Conservation (phyloP, 2,888 invertebrate genomes). For the Heliconius cydno region DNA sequence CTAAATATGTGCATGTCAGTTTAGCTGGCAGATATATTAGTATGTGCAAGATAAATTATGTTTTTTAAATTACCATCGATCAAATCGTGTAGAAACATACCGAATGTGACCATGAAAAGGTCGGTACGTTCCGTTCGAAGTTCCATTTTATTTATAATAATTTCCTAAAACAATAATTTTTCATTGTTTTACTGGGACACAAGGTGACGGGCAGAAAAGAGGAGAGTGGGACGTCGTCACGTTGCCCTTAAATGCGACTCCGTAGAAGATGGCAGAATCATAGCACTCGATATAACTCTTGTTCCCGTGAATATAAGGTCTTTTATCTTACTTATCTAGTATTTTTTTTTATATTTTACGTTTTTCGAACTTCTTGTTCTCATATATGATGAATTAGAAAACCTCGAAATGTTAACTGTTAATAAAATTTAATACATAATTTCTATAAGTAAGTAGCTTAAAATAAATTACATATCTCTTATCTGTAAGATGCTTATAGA, state of each 20-base stretch:
- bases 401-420: not conserved
- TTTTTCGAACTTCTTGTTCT: not conserved
- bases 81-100: not conserved
- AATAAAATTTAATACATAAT: not conserved
- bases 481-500: too few species aligned
- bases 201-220: not conserved
- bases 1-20: not conserved
- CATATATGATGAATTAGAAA: not conserved
- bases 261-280: not conserved
- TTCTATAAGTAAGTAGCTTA: not conserved
- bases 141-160: not conserved
- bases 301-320: not conserved
- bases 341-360: not conserved
- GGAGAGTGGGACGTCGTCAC: not conserved
- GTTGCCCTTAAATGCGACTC: not conserved
- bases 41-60: slow-evolving; percentile 6
- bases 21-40: not conserved
- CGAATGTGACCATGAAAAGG: not conserved
- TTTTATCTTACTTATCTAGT: not conserved
- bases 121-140: not conserved
- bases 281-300: not conserved
- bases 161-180: not conserved
- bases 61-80: slow-evolving; percentile 6
- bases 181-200: not conserved
- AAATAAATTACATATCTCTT: too few species aligned